These are phyloP conservation scores for Drosophila eohydei DNA, from an alignment of 2,888 invertebrate species.

Conservation along the genomic window DNA sequence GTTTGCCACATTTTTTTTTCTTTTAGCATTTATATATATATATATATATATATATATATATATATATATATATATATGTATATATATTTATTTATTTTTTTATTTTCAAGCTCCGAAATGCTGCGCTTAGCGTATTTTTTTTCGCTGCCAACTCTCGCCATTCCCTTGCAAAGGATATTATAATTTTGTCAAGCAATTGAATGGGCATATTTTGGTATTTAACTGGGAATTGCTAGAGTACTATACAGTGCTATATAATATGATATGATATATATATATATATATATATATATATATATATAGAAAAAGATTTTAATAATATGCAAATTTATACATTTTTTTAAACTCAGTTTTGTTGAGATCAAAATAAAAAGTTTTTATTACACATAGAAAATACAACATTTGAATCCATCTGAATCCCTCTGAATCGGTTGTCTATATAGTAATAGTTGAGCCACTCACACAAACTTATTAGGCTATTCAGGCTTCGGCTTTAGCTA, in stretches of 20 bases:
- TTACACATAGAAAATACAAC: too few relatives aligned
- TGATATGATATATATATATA: not conserved
- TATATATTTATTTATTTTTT: constrained; percentile 5
- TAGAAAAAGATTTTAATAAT: too few relatives aligned
- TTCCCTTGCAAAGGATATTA: constrained; percentile 18
- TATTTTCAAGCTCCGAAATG: constrained; percentile 29
- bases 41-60: not conserved
- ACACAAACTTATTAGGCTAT: not conserved
- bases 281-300: too few relatives aligned
- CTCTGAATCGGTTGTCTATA: too few relatives aligned
- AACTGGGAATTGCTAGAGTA: not conserved
- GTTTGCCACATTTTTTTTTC: constrained; percentile 27
- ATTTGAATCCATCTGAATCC: too few relatives aligned
- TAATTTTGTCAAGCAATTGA: not conserved
- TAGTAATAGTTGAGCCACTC: not conserved
- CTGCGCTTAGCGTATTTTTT: constrained; percentile 34
- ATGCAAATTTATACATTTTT: too few relatives aligned
- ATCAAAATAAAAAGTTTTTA: too few relatives aligned
- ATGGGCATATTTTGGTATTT: not conserved
- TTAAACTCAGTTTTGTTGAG: too few relatives aligned
- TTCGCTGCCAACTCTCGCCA: not conserved
- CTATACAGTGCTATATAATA: not conserved
- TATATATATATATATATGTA: not conserved
- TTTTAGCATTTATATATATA: constrained; percentile 2
- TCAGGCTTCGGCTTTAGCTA: not conserved